Evolutionary conservation across 1,140 invertebrate species (phyloP), one percentile per base, ranked within the genome.

Genomic region (Holcopasites calliopsidis): DNA sequence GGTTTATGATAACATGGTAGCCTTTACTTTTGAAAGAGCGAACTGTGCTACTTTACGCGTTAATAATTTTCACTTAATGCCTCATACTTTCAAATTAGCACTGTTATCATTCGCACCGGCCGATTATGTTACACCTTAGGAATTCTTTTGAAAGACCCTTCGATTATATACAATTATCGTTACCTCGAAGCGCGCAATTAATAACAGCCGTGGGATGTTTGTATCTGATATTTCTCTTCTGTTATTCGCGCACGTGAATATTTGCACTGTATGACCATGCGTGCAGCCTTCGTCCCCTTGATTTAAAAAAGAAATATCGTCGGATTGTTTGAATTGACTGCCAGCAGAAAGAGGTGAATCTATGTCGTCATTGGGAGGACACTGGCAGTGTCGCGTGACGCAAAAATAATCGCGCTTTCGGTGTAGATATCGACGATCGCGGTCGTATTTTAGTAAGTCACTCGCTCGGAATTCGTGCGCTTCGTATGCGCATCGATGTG

Each of bases 301-400:
- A 49, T 58, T 35, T 18, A 3, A 47, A 44, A 73, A 73, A 44
- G 42, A n/a, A 33, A 26, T 73, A 47, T 73, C 18, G 50, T 33
- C n/a, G 3, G 23, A 40, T 35, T 35, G 55, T 64, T 40, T 28
- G 35, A 42, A 40, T 42, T 13, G 10, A 7, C 1, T 28, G 38
- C 7, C 28, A 8, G 35, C 18, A 18, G n/a, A 55, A 65, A 52
- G 44, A 21, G 21, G 6, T 10, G 31, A 31, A 49, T 38, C 11
- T 28, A n/a, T 47, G 35, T 16, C 18, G 33, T 26, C 6, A 31
- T 28, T 54, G 16, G 47, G 49, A 73, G 62, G 65, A 60, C 54
- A 58, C 11, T n/a, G 31, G n/a, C 65, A 58, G 44, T 33, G 33
- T 76, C 26, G 65, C 65, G 54, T 76, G 73, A 76, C 65, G 52